A percentile compares a stretch with the other conserved stretches of the same genome.
Conservation (phyloP, 1,140 invertebrate species). For the Cydia amplana region DNA sequence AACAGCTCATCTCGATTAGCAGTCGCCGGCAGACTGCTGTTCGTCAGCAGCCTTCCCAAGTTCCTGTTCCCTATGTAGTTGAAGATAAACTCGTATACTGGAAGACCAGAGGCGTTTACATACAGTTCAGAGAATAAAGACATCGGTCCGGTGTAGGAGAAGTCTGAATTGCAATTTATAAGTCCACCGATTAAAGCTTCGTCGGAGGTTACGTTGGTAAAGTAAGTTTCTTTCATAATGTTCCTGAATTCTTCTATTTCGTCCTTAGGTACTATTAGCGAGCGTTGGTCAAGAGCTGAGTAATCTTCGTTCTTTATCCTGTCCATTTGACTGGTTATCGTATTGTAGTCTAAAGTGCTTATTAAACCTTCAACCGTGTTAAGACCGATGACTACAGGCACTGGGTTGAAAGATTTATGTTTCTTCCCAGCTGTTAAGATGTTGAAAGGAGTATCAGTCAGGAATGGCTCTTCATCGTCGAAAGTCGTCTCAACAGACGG, state of each 20-base stretch:
- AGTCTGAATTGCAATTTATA: constrained; percentile 69
- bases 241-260: constrained; percentile 57
- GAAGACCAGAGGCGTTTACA: constrained; percentile 51
- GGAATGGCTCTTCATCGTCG: constrained; percentile 72
- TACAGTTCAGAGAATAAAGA: constrained; percentile 61
- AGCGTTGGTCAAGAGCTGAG: constrained; percentile 61
- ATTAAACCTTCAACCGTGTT: constrained; percentile 71
- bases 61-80: constrained; percentile 68
- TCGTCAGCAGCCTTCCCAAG: constrained; percentile 62
- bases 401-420: constrained; percentile 55
- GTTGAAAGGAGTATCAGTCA: constrained; percentile 74
- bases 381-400: constrained; percentile 77
- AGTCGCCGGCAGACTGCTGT: constrained; percentile 63
- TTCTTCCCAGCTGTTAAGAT: constrained; percentile 58
- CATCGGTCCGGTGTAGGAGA: constrained; percentile 64
- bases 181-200: constrained; percentile 63
- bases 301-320: constrained; percentile 69
- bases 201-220: constrained; percentile 57
- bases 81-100: constrained; percentile 64
- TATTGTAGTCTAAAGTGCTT: constrained; percentile 64
- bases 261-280: constrained; percentile 47
- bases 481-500: constrained; percentile 75
- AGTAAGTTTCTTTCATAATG: constrained; percentile 61
- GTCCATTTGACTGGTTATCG: constrained; percentile 67
- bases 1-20: constrained; percentile 65